phyloP scores from a whole-genome alignment of 2,797 vertebrate genomes.

The Xenentodon cancila region DNA sequence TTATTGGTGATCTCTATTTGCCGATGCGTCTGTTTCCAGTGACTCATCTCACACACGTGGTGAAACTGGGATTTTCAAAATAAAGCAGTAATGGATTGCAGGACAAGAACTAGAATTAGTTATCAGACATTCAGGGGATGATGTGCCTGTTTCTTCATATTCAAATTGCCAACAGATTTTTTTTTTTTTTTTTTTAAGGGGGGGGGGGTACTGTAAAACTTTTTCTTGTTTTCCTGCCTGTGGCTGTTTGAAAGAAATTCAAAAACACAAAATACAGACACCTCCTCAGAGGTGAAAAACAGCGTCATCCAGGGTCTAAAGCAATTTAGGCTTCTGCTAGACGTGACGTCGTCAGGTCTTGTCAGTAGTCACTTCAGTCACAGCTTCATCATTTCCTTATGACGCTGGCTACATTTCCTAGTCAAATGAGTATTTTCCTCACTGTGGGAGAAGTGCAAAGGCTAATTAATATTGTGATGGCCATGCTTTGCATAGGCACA shows the following conservation, averaged over 20 bases:
- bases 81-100: background rate
- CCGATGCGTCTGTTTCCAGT: background rate
- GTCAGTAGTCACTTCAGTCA: background rate
- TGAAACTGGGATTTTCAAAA: slow-evolving; percentile 7
- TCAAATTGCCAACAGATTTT: background rate
- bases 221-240: background rate
- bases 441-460: slow-evolving; percentile 49
- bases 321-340: background rate
- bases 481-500: slow-evolving; percentile 70
- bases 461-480: slow-evolving; percentile 29
- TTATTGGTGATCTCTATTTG: background rate
- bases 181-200: too few relatives aligned
- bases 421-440: slow-evolving; percentile 73
- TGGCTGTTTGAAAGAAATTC: background rate
- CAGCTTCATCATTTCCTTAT: slow-evolving; percentile 46
- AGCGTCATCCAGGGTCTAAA: background rate
- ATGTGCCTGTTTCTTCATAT: background rate
- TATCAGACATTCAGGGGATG: background rate
- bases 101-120: background rate
- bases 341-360: slow-evolving; percentile 1
- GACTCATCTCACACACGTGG: background rate
- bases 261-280: background rate
- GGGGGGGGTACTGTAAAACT: background rate
- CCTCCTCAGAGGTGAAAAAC: background rate
- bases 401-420: slow-evolving; percentile 75